phyloP scores from a whole-genome alignment of 1,140 invertebrate species.

The Plodia interpunctella region DNA sequence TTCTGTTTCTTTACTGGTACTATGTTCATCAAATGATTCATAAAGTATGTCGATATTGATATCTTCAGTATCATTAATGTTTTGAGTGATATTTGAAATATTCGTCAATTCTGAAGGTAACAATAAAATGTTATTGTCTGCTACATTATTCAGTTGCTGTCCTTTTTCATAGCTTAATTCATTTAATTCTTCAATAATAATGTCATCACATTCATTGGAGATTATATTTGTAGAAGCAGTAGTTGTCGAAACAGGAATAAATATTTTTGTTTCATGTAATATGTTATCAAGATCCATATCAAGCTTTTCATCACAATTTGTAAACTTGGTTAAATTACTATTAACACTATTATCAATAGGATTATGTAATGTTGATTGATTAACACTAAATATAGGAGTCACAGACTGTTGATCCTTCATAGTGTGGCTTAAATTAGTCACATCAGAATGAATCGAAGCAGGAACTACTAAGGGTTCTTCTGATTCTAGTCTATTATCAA shows the following conservation, averaged over 20 bases:
- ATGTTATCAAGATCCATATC: background rate
- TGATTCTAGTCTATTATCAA: no score
- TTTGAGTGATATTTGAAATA: background rate
- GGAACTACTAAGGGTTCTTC: no score
- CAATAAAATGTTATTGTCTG: background rate
- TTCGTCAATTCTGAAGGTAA: background rate
- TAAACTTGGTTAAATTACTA: no score
- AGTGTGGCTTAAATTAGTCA: no score
- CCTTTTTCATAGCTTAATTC: background rate
- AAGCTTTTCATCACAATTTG: background rate
- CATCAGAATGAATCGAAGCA: no score
- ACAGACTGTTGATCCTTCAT: no score
- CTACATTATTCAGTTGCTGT: background rate
- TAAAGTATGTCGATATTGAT: background rate
- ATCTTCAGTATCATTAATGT: background rate
- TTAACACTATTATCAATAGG: no score
- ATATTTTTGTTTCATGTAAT: background rate
- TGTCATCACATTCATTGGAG: background rate
- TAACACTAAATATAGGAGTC: no score
- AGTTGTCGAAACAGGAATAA: background rate
- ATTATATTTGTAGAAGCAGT: no score
- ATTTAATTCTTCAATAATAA: background rate
- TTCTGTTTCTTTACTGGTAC: background rate
- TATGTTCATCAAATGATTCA: constrained; percentile 1
- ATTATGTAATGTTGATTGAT: no score